Base-by-base conservation (phyloP, 2,888 invertebrate species). In the Alcis repandata region DNA sequence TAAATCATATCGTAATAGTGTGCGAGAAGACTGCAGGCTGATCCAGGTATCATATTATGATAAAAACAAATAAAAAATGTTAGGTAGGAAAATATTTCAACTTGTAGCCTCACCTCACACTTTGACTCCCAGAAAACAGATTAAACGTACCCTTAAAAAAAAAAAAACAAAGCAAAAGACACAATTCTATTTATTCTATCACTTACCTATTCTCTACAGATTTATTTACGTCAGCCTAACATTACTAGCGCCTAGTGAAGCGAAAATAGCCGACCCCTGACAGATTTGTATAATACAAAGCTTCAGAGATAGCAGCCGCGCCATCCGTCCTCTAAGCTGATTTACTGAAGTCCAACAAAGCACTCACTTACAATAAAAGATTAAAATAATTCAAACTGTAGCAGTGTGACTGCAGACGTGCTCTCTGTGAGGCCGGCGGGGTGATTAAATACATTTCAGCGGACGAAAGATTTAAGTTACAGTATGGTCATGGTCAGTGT, bases 291-390 rank as follows among this genome's bases (percentile, higher is more conserved):
- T 79, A 83, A 85, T 80, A 84, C 83, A 84, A 87, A 81, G 79
- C 79, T 77, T 72, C 71, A 75, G 76, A 86, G 90, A 90, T 89
- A 88, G 82, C 80, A 80, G 75, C 79, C 76, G 79, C 77, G 75
- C 86, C 87, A 87, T 89, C 88, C 86, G 86, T 86, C 87, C 76
- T 69, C 82, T 90, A 89, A 91, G 91, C 91, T 91, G 92, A 92
- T 92, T 92, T 92, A 92, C 88, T 76, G 85, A 68, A 78, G 80
- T 78, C 84, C 86, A 80, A 89, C 88, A 86, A 87, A 86, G 84
- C 77, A 80, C 75, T 63, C 74, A 71, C 79, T 82, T 78, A 85
- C 85, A 84, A 87, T 88, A 89, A 89, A 87, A 88, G 90, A 87
- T 89, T 89, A 88, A 90, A 89, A 90, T 89, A 87, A 90, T 89